These are phyloP conservation scores for Crax fasciolata DNA, from an alignment of 2,797 vertebrate genomes.

Conservation along the genomic window DNA sequence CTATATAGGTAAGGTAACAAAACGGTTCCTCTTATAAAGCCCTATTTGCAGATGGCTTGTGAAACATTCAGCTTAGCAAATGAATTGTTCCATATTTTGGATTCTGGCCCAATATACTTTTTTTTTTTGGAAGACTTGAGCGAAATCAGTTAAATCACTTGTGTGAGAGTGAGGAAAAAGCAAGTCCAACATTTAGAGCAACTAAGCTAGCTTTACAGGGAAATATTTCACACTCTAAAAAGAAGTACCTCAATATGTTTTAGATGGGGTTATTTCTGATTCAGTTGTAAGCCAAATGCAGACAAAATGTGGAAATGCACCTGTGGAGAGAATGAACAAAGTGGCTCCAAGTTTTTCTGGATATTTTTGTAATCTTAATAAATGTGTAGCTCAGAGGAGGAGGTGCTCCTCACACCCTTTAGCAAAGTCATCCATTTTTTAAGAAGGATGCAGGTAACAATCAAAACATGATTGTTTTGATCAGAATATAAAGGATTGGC, in stretches of 20 bases:
- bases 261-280: conserved; percentile 35
- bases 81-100: conserved; percentile 26
- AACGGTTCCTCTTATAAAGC: conserved; percentile 40
- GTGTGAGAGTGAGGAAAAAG: background rate
- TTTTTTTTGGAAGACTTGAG: background rate
- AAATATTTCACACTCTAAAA: conserved; percentile 8
- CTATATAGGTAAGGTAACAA: conserved; percentile 38
- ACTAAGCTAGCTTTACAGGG: background rate
- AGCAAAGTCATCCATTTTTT: background rate
- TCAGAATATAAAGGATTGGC: background rate
- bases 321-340: conserved; percentile 22
- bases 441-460: conserved; percentile 7
- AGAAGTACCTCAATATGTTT: background rate
- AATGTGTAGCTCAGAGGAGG: background rate
- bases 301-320: conserved; percentile 38
- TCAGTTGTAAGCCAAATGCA: conserved; percentile 44
- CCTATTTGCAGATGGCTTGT: conserved; percentile 59
- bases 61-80: conserved; percentile 47
- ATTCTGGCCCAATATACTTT: background rate
- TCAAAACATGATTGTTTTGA: background rate
- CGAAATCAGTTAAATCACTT: conserved; percentile 13
- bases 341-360: background rate
- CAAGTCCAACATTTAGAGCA: background rate
- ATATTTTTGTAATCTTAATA: conserved; percentile 34
- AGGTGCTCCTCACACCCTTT: conserved; percentile 16